phyloP scores from a whole-genome alignment of 1,140 invertebrate genomes.

The Drosophila albomicans region DNA sequence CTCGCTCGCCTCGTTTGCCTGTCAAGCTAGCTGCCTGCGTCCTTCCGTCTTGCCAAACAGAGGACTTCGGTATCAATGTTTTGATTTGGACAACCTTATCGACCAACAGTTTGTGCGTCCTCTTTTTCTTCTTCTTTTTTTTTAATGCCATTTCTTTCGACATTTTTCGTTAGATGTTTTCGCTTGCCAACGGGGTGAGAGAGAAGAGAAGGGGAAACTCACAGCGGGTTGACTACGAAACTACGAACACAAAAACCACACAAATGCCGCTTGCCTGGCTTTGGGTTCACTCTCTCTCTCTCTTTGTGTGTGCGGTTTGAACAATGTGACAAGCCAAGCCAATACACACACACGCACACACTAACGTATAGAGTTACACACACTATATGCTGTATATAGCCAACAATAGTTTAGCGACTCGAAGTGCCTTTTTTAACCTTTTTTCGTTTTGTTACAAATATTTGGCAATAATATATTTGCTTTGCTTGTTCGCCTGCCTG shows the following conservation, averaged over 20 bases:
- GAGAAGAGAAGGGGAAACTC: neutral
- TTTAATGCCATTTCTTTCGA: slow-evolving; percentile 42
- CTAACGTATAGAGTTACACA: neutral
- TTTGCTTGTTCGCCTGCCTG: slow-evolving; percentile 37
- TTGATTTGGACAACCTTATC: slow-evolving; percentile 75
- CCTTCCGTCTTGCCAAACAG: slow-evolving; percentile 28
- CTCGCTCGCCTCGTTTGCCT: slow-evolving; percentile 28
- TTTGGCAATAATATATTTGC: slow-evolving; percentile 50
- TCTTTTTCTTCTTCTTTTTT: slow-evolving; percentile 17
- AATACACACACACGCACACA: slow-evolving; percentile 14
- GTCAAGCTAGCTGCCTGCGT: slow-evolving; percentile 19
- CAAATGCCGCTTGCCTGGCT: slow-evolving; percentile 35
- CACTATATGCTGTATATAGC: neutral
- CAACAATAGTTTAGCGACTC: slow-evolving; percentile 20
- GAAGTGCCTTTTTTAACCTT: slow-evolving; percentile 43
- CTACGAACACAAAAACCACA: slow-evolving; percentile 32
- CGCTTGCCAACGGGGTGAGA: neutral
- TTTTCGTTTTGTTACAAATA: slow-evolving; percentile 56
- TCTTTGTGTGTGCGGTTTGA: slow-evolving; percentile 26
- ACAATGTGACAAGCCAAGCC: slow-evolving; percentile 45
- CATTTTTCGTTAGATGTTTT: slow-evolving; percentile 58
- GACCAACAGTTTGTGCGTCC: slow-evolving; percentile 56
- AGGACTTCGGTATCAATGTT: slow-evolving; percentile 61
- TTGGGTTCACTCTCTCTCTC: slow-evolving; percentile 11
- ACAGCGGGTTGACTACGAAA: slow-evolving; percentile 5